phyloP scores from a whole-genome alignment of 2,888 invertebrate species.

The Penaeus monodon region DNA sequence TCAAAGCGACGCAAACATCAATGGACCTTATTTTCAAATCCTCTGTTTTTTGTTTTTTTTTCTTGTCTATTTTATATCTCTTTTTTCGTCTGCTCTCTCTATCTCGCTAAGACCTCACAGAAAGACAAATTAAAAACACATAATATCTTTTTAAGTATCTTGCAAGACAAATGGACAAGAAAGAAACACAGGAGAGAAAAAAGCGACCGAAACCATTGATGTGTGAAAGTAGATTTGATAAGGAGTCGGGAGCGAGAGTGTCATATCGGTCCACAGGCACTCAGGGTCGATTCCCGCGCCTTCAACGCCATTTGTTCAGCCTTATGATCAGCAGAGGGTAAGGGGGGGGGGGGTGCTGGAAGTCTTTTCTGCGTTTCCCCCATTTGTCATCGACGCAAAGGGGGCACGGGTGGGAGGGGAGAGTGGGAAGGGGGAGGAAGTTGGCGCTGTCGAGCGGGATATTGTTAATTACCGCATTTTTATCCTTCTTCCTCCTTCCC shows the following conservation, averaged over 20 bases:
- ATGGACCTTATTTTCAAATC: too few relatives aligned
- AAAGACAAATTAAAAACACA: slow-evolving; percentile 5
- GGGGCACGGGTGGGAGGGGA: not conserved
- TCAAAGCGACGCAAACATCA: too few relatives aligned
- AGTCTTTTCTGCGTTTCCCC: not conserved
- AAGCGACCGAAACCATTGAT: slow-evolving; percentile 25
- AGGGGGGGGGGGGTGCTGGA: not conserved
- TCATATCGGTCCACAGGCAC: not conserved
- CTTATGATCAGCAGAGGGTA: too few relatives aligned
- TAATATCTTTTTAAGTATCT: not conserved
- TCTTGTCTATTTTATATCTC: too few relatives aligned
- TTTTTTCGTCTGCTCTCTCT: too few relatives aligned
- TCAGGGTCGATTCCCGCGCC: not conserved
- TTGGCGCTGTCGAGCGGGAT: not conserved
- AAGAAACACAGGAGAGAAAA: not conserved
- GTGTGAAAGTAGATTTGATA: slow-evolving; percentile 33
- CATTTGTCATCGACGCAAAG: not conserved
- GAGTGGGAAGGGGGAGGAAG: not conserved
- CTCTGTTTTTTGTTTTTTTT: too few relatives aligned
- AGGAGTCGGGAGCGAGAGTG: slow-evolving; percentile 4
- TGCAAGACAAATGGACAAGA: not conserved
- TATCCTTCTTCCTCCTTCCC: too few relatives aligned
- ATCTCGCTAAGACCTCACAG: not conserved
- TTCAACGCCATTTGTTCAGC: too few relatives aligned
- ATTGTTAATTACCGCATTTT: too few relatives aligned